Evolutionary conservation across 2,113 vertebrate species (phyloP), one percentile per base, ranked within the genome.

Genomic region (Aythya baeri): DNA sequence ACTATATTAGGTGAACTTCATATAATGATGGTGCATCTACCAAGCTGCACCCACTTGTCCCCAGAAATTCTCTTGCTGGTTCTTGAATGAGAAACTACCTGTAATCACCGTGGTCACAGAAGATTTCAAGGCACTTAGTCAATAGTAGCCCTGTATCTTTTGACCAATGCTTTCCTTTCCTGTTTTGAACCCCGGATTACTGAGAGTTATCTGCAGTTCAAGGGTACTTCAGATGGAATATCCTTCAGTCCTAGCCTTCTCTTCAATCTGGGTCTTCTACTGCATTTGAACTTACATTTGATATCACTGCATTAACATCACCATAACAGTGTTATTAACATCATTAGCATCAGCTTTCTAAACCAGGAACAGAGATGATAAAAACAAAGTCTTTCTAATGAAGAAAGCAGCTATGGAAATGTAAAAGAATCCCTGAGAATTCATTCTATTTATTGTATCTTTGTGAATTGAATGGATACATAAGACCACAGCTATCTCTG

Each of bases 401-500:
- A 76, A 31, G 17, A 73, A 86, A 84, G 70, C 29, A 58, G 52
- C 23, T 79, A 26, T 65, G 67, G 46, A 78, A 88, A 63, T 57
- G 10, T 41, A 18, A 61, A 67, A 46, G 31, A 49, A 62, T 31
- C 13, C 17, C 76, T 84, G 18, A 26, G 11, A 89, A 29, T 72
- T 92, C 4, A 4, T 85, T 88, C 41, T 78, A 1, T 62, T 61
- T 84, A 55, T 50, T 70, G 36, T 82, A 20, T 72, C 58, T 76
- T 73, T 87, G 61, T 83, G 41, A 83, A 46, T 20, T 55, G 74
- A 76, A 32, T 41, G 71, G 54, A 3, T 91, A 8, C 43, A 59
- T 91, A 79, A 83, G 27, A 82, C 38, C 67, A 36, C 62, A 76
- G 49, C 73, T 94, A 16, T 81, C 23, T 95, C 55, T 96, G 77